Base-by-base conservation (phyloP, 2,113 vertebrate species). In the Petaurus breviceps region DNA sequence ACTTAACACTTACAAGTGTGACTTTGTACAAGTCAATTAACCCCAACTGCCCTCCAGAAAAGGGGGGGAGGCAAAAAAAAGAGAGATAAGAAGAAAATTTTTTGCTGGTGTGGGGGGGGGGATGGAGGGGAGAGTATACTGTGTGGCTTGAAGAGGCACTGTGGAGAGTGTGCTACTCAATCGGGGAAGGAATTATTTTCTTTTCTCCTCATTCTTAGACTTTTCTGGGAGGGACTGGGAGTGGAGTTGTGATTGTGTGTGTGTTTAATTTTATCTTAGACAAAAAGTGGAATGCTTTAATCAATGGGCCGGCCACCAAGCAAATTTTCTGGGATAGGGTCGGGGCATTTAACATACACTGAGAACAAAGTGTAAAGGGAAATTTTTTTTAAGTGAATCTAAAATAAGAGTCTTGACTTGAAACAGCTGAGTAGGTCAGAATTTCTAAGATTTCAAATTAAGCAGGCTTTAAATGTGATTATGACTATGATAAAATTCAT, bases 331-430 rank as follows among this genome's bases (percentile, higher is more conserved):
- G 51, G n/a, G 51, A 50, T 89, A 25, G 57, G n/a, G 51, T 31
- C 16, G 77, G 46, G 51, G 31, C 28, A 77, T 37, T 0, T 0
- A 37, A 25, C 77, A 68, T 61, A n/a, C 26, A 0, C 0, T 37
- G 51, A 25, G 92, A 51, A 51, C 37, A 31, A 1, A 26, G 0
- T 9, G 23, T 3, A 24, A 3, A 51, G 1, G 52, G 90, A 95
- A 91, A 46, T 50, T 51, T 90, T 93, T 91, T 61, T 25, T 77
- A 92, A 92, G 61, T 91, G 92, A 94, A 51, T 54, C 84, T 77
- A 61, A 94, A 95, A 47, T 53, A 92, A 84, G 6, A 55, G 46
- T 49, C 54, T 31, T 22, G 77, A 55, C 55, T 55, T 77, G 90
- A 61, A 55, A 51, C 1, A 11, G 54, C 50, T 43, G 19, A 28